Percentiles rank a stretch among this genome's conserved stretches.
phyloP scores from a whole-genome alignment of 2,797 vertebrate genomes.

The Coilia nasus region DNA sequence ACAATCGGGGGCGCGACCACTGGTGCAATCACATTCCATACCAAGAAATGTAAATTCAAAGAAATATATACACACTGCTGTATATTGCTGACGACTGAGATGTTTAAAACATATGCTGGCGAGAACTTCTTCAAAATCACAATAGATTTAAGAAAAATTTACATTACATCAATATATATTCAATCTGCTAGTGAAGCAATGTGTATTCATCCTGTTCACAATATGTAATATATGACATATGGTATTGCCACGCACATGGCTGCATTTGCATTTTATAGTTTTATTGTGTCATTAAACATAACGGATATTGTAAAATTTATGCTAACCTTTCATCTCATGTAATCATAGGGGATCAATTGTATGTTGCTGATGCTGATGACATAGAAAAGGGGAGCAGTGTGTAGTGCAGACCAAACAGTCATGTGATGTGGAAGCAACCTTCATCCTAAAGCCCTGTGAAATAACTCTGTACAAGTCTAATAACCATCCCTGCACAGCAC shows the following conservation, averaged over 20 bases:
- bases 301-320: not conserved
- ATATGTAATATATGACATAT: not conserved
- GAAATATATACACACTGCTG: too few species aligned
- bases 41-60: too few species aligned
- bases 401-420: not conserved
- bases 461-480: not conserved
- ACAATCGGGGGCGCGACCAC: not conserved
- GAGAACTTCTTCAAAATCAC: not conserved
- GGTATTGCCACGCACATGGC: not conserved
- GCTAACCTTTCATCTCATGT: too few species aligned
- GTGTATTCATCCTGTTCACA: not conserved
- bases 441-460: not conserved
- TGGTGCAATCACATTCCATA: not conserved
- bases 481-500: conserved; percentile 5
- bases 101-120: not conserved
- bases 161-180: conserved; percentile 6
- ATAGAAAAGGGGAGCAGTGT: not conserved
- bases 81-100: not conserved
- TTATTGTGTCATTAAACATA: not conserved
- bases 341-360: too few species aligned
- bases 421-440: not conserved
- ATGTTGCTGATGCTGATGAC: not conserved
- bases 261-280: not conserved
- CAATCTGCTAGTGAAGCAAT: not conserved
- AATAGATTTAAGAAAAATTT: not conserved